Evolutionary conservation across 2,113 vertebrate species (phyloP), one percentile per base, ranked within the genome.

Genomic region (Synodontis membranacea): DNA sequence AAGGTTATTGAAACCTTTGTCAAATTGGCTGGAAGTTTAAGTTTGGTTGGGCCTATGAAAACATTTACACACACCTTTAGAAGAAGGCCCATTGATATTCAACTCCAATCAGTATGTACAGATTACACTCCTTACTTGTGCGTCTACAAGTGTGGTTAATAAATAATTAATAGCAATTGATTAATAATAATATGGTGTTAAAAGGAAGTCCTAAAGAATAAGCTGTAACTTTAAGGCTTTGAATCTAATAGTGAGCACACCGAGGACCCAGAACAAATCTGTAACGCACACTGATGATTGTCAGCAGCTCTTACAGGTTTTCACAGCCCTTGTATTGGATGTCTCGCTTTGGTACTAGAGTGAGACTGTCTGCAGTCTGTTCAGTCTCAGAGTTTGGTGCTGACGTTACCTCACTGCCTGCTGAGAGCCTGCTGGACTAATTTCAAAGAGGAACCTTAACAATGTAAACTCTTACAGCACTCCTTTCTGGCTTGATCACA

Each of bases 401-500:
- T 79, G 93, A 93, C 89, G 90, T 90, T 88, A 88, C 86, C 86
- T 89, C 89, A 50, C 91, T 92, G 90, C 91, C 90, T 91, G 91
- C 91, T 87, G 70, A 81, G 74, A 81, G 91, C 88, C 89, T 92
- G 90, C 90, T 85, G 91, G 93, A 90, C 92, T 89, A 83, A 92
- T 90, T 90, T 93, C 92, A 91, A 93, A 92, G 66, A 81, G 19
- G 91, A 92, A 92, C 91, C 87, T 90, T 87, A 83, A 80, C 85
- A 78, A 88, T 84, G 90, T 91, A 92, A 93, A 93, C 91, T 93
- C 91, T 93, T 93, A 93, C 91, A 92, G 91, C 91, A 92, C 90
- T 88, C 87, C 86, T 92, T 82, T 89, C 88, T 92, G 91, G 90
- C 90, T 92, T 83, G 87, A 89, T 91, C 89, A 90, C 90, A 91